Evolutionary conservation across 1,140 invertebrate genomes (phyloP).

Genomic region (Cotesia chilonis): DNA sequence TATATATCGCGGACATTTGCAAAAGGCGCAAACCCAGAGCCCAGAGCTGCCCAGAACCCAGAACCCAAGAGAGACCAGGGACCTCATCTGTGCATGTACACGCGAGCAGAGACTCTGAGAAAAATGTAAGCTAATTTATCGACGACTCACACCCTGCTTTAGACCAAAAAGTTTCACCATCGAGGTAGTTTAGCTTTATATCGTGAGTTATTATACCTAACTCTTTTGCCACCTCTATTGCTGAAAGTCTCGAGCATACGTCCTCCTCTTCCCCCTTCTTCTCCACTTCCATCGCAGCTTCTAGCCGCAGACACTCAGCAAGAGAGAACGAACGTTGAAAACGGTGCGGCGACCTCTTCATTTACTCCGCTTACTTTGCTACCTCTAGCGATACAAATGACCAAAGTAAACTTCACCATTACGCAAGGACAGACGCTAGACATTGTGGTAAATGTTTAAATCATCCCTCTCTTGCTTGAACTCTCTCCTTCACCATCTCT

Average conservation of each 20-base stretch:
- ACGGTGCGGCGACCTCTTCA: slow-evolving; percentile 31
- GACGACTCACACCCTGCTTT: slow-evolving; percentile 18
- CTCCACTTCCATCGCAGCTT: slow-evolving; percentile 22
- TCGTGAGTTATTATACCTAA: slow-evolving; percentile 43
- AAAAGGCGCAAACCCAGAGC: slow-evolving; percentile 17
- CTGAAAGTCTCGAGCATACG: slow-evolving; percentile 27
- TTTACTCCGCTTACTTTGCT: slow-evolving; percentile 20
- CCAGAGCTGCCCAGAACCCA: neutral
- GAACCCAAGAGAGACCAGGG: neutral
- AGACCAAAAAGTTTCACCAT: slow-evolving; percentile 35
- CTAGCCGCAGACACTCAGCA: slow-evolving; percentile 26
- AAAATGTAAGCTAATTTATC: slow-evolving; percentile 43
- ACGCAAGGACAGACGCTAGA: slow-evolving; percentile 36
- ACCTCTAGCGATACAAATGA: slow-evolving; percentile 57
- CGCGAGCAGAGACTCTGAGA: neutral
- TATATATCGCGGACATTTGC: slow-evolving; percentile 29
- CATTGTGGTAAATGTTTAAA: slow-evolving; percentile 26
- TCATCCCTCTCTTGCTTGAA: neutral
- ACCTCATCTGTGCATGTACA: slow-evolving; percentile 14
- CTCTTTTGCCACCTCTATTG: slow-evolving; percentile 31
- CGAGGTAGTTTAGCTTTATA: slow-evolving; percentile 41
- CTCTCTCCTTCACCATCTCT: neutral
- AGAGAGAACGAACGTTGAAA: slow-evolving; percentile 8
- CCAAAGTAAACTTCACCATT: slow-evolving; percentile 64
- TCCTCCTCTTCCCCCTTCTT: neutral